Evolutionary conservation across 2,888 invertebrate species (phyloP).

Genomic region (Serrognathus titanus): DNA sequence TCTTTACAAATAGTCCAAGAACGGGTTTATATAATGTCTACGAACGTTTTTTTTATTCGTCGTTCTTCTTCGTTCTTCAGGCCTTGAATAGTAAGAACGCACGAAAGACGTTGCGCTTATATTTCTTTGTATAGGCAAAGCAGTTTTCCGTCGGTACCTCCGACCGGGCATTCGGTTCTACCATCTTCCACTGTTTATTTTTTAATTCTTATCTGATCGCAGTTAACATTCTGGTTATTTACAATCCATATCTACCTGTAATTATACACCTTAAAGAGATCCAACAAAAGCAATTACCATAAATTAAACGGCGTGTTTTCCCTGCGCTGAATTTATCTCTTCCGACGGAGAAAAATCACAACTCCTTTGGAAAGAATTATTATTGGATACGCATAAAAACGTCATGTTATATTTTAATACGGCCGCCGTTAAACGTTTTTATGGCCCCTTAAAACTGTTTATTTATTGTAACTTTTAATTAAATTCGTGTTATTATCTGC

Average conservation of each 20-base stretch:
- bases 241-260: conserved; percentile 33
- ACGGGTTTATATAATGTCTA: conserved; percentile 27
- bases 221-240: conserved; percentile 31
- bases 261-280: conserved; percentile 36
- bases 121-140: too few relatives aligned
- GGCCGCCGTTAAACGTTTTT: conserved; percentile 16
- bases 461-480: conserved; percentile 8
- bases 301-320: conserved; percentile 36
- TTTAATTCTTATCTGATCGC: conserved; percentile 29
- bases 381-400: conserved; percentile 30
- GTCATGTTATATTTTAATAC: conserved; percentile 26
- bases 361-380: conserved; percentile 20
- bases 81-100: background rate
- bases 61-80: conserved; percentile 1
- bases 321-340: conserved; percentile 15
- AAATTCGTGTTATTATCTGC: conserved; percentile 3
- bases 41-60: conserved; percentile 2
- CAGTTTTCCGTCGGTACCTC: too few relatives aligned
- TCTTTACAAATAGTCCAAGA: conserved; percentile 32
- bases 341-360: conserved; percentile 5
- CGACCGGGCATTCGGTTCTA: too few relatives aligned
- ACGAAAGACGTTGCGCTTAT: background rate
- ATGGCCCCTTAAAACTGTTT: conserved; percentile 10
- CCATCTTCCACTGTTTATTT: background rate
- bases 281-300: conserved; percentile 38